These are phyloP conservation scores for Dolichotis patagonum DNA, from an alignment of 2,113 vertebrate genomes.

Conservation along the genomic window DNA sequence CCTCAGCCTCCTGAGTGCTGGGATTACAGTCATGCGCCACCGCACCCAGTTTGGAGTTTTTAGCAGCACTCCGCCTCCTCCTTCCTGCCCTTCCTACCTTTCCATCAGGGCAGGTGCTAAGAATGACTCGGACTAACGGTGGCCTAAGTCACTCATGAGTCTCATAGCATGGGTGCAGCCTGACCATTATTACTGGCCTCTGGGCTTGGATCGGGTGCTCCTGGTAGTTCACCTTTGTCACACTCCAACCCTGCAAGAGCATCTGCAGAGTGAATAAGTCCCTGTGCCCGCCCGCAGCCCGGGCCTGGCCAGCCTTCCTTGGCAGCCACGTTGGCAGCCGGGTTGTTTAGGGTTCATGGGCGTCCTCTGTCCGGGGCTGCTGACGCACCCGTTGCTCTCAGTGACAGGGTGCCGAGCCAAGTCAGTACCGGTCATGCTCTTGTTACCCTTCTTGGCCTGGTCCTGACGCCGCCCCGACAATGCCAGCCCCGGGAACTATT, in stretches of 20 bases:
- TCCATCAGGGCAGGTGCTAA: conserved; percentile 36
- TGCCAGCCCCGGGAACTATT: conserved; percentile 77
- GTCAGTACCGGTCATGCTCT: conserved; percentile 32
- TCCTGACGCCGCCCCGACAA: conserved; percentile 57
- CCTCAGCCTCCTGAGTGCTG: too few relatives aligned
- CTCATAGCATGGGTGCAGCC: neutral
- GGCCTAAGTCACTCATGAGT: conserved; percentile 1
- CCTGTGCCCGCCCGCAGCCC: neutral
- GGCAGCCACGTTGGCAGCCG: conserved; percentile 48
- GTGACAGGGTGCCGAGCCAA: conserved; percentile 58
- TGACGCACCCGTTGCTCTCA: conserved; percentile 70
- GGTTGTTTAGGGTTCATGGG: conserved; percentile 53
- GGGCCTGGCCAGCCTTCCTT: conserved; percentile 40
- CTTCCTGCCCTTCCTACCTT: conserved; percentile 52
- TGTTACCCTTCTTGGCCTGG: conserved; percentile 44
- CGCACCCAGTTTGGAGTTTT: neutral
- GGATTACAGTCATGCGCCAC: too few relatives aligned
- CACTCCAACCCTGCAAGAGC: conserved; percentile 2
- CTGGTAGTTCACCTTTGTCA: conserved; percentile 29
- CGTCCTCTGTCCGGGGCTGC: conserved; percentile 40
- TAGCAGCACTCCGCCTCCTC: conserved; percentile 40
- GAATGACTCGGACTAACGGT: neutral
- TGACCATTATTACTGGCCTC: neutral
- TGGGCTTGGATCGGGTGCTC: conserved; percentile 45
- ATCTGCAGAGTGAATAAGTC: conserved; percentile 60